A percentile compares a stretch with the other conserved stretches of the same genome.
Conservation (phyloP, 2,888 invertebrate genomes). For the Iselma pallidipennis region DNA sequence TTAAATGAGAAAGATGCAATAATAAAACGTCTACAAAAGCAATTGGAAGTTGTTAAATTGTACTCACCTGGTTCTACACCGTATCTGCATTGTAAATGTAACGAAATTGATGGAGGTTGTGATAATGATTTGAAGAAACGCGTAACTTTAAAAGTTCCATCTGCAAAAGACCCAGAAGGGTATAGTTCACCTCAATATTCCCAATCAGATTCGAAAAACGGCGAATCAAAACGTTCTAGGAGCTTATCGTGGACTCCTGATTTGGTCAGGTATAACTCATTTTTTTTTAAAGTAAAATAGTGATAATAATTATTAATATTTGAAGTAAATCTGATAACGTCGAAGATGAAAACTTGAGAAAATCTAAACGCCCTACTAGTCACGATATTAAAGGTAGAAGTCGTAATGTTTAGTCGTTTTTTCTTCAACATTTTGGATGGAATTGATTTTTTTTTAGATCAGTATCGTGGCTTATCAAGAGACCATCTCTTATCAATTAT, state of each 20-base stretch:
- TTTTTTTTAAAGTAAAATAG: too few species aligned
- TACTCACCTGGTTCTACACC: constrained; percentile 12
- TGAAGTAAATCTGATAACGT: not conserved
- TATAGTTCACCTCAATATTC: too few species aligned
- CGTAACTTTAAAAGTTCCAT: constrained; percentile 3
- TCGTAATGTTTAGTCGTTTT: too few species aligned
- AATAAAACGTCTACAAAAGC: constrained; percentile 27
- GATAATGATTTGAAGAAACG: not conserved
- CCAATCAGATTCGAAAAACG: too few species aligned
- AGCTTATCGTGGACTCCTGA: constrained; percentile 10
- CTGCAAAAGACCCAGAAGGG: not conserved
- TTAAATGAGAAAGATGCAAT: constrained; percentile 25
- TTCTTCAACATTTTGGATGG: not conserved
- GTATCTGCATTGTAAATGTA: constrained; percentile 3
- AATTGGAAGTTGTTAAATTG: constrained; percentile 23
- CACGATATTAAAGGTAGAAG: not conserved
- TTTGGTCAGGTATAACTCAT: not conserved
- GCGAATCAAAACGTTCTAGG: constrained; percentile 3
- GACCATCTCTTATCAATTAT: constrained; percentile 18
- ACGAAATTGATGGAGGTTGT: not conserved
- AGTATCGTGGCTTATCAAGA: constrained; percentile 12
- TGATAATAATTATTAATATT: not conserved
- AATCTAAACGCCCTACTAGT: not conserved
- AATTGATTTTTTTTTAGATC: constrained; percentile 8
- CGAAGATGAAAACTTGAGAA: not conserved